phyloP scores from a whole-genome alignment of 1,140 invertebrate genomes.

The Euschistus heros region DNA sequence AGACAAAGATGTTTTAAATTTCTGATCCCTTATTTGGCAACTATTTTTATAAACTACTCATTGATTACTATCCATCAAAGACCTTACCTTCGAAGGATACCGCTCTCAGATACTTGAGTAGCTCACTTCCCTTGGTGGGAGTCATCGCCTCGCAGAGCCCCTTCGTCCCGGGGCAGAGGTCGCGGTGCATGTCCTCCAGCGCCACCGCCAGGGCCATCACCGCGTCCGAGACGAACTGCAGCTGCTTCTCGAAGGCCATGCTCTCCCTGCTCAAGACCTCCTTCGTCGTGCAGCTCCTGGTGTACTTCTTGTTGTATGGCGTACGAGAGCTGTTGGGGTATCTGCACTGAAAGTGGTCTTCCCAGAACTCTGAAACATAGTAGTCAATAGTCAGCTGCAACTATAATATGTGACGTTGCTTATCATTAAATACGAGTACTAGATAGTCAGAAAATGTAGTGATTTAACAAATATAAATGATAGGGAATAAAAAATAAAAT shows the following conservation, averaged over 20 bases:
- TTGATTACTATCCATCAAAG: background rate
- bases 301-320: slow-evolving; percentile 69
- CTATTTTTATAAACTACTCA: background rate
- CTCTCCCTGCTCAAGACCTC: slow-evolving; percentile 61
- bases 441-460: too few relatives aligned
- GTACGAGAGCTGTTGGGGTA: slow-evolving; percentile 66
- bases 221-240: slow-evolving; percentile 87
- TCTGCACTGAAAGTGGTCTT: slow-evolving; percentile 76
- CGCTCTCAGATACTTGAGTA: slow-evolving; percentile 70
- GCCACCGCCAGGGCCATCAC: slow-evolving; percentile 85
- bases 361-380: slow-evolving; percentile 79
- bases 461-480: too few relatives aligned
- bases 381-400: too few relatives aligned
- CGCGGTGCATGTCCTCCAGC: slow-evolving; percentile 68
- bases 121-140: slow-evolving; percentile 69
- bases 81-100: slow-evolving; percentile 71
- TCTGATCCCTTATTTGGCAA: background rate
- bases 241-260: slow-evolving; percentile 75
- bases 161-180: slow-evolving; percentile 48
- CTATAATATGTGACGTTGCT: too few relatives aligned
- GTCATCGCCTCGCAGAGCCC: slow-evolving; percentile 80
- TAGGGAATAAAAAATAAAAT: too few relatives aligned
- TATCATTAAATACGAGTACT: too few relatives aligned
- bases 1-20: too few relatives aligned
- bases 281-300: slow-evolving; percentile 51